Base-by-base conservation (phyloP, 2,113 vertebrate genomes). In the Lontra canadensis region DNA sequence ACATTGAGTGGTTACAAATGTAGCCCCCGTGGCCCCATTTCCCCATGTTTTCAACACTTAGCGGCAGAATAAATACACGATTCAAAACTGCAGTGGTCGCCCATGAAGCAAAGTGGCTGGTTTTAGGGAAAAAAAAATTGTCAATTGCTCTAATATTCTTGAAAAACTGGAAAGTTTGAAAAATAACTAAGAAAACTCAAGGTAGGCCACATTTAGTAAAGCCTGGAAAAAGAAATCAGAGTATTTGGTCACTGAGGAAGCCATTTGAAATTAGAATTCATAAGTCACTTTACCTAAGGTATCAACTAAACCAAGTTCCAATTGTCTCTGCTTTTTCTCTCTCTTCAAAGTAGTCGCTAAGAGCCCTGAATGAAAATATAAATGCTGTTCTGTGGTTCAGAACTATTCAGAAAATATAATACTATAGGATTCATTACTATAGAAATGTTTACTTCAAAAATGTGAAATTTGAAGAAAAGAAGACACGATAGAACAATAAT, bases 381-480 rank as follows among this genome's bases (percentile, higher is more conserved):
- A 91, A 80, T 71, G 29, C 71, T 67, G 20, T 57, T 63, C 26
- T 80, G 31, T 47, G 74, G 36, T 42, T 95, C 57, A 52, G 63
- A 90, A 69, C 76, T 52, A 61, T 44, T 96, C 29, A 81, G 78
- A 94, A 92, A 80, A 79, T 44, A 52, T 7, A 69, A 57, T 42
- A 71, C 20, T 85, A 74, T 52, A 84, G 47, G 57, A 85, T 94
- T 96, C 65, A 78, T 47, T 52, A 21, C 57, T 79, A 79, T 49
- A 59, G 23, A 93, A 89, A 57, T 93, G 36, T 90, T 96, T 88
- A 65, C 61, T 82, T 96, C 63, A 65, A 96, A 97, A 96, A 90
- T 84, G 36, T 97, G 71, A 96, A 94, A 96, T 94, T 65, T 76
- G 82, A 91, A 90, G 57, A 87, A 83, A 95, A 94, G 90, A 84